These are phyloP conservation scores for Otocyon megalotis DNA, from an alignment of 2,113 vertebrate species.

Conservation along the genomic window DNA sequence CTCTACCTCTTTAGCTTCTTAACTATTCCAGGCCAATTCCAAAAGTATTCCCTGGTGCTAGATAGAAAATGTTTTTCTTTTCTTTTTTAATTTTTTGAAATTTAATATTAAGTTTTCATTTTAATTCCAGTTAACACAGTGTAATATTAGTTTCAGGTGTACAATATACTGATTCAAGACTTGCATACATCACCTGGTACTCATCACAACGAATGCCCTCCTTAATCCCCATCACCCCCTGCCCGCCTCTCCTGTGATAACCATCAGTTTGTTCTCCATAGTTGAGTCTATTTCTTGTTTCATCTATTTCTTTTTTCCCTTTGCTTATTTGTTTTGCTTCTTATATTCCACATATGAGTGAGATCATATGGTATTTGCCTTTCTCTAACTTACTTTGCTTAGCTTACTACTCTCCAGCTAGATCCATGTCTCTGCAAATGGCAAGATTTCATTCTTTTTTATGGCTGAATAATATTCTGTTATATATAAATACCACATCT, in stretches of 20 bases:
- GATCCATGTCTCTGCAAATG: neutral
- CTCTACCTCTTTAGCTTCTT: neutral
- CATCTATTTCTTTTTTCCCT: neutral
- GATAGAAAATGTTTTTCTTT: neutral
- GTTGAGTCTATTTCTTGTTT: neutral
- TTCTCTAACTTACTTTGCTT: neutral
- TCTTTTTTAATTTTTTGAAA: neutral
- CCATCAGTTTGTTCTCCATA: neutral
- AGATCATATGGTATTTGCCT: neutral
- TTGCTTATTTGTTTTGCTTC: neutral
- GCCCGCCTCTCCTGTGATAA: neutral
- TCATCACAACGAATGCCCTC: neutral
- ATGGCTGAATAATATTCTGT: neutral
- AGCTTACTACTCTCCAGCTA: neutral
- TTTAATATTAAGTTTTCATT: neutral
- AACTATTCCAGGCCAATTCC: neutral
- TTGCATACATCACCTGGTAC: neutral
- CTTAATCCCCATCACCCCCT: neutral
- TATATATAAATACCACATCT: neutral
- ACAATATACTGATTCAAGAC: neutral
- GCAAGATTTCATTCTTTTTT: neutral
- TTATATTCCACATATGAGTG: neutral
- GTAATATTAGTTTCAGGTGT: neutral
- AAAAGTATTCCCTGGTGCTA: neutral
- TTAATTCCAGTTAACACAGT: neutral